Base-by-base conservation (phyloP, 2,113 vertebrate genomes). In the Oenanthe melanoleuca region DNA sequence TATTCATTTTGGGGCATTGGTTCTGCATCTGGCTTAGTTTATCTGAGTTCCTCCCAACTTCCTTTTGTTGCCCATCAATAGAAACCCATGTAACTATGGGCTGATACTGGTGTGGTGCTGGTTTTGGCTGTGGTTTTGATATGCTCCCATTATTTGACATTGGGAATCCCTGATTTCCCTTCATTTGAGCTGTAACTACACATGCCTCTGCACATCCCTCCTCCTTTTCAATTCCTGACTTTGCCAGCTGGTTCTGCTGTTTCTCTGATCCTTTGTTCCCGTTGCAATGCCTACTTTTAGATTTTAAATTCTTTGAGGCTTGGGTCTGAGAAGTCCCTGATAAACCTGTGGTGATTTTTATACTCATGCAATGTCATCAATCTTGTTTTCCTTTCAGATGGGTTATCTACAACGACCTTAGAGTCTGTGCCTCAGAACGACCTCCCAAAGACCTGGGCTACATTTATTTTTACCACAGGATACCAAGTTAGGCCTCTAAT, bases 371-470 rank as follows among this genome's bases (percentile, higher is more conserved):
- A 73, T 66, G 19, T 95, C 86, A 97, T 90, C 67, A 34, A 9
- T 89, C 87, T 83, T 97, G 26, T 97, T 97, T 94, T 92, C 47
- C 81, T 98, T 97, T 86, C 96, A 99, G 99, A 96, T 99, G 99
- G 99, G 98, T 99, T 96, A 99, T 99, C 98, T 99, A 99, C 98
- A 99, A 99, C 6, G 99, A 99, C 98, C 98, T 99, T 96, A 99
- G 98, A 98, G 99, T 99, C 79, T 99, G 99, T 98, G 98, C 99
- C 97, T 99, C 99, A 66, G 99, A 99, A 97, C 98, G 98, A 94
- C 99, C 99, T 97, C 99, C 99, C 64, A 99, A 99, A 98, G 99
- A 99, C 97, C 98, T 99, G 98, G 99, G 99, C 95, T 99, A 99
- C 98, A 97, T 99, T 97, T 99, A 99, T 98, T 99, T 99, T 98